Percentiles rank a stretch among this genome's conserved stretches.
These are phyloP conservation scores for Brachyhypopomus gauderio DNA, from an alignment of 2,113 vertebrate species.

Conservation along the genomic window DNA sequence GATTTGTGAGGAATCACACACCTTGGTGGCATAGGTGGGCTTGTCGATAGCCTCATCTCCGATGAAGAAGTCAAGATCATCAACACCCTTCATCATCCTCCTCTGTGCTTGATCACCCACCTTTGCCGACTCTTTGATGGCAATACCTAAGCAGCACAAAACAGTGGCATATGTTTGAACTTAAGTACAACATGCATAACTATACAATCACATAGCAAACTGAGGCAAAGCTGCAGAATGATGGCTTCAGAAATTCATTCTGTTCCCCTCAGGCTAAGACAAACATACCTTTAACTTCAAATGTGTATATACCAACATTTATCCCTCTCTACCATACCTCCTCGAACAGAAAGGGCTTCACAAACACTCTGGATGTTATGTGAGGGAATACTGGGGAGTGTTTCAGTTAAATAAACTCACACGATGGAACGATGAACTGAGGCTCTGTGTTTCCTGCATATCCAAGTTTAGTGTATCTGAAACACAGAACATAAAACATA, in stretches of 20 bases:
- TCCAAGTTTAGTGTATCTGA: slow-evolving; percentile 94
- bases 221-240: neutral
- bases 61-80: slow-evolving; percentile 98
- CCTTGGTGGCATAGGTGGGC: slow-evolving; percentile 95
- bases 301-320: neutral
- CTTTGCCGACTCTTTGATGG: slow-evolving; percentile 97
- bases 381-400: neutral
- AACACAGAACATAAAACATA: slow-evolving; percentile 60
- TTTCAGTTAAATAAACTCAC: slow-evolving; percentile 78
- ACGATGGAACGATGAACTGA: slow-evolving; percentile 98
- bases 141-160: slow-evolving; percentile 82
- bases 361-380: too few species aligned
- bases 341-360: too few species aligned
- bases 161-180: slow-evolving; percentile 12
- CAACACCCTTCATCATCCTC: slow-evolving; percentile 97
- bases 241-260: neutral
- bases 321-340: too few species aligned
- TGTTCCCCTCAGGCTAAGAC: neutral
- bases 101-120: slow-evolving; percentile 96
- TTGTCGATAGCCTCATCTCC: slow-evolving; percentile 98
- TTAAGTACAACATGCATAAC: neutral
- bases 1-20: slow-evolving; percentile 51
- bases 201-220: neutral
- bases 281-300: neutral
- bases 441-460: slow-evolving; percentile 98